Evolutionary conservation across 2,797 vertebrate species (phyloP).

Genomic region (Parauchenoglanis ngamensis): DNA sequence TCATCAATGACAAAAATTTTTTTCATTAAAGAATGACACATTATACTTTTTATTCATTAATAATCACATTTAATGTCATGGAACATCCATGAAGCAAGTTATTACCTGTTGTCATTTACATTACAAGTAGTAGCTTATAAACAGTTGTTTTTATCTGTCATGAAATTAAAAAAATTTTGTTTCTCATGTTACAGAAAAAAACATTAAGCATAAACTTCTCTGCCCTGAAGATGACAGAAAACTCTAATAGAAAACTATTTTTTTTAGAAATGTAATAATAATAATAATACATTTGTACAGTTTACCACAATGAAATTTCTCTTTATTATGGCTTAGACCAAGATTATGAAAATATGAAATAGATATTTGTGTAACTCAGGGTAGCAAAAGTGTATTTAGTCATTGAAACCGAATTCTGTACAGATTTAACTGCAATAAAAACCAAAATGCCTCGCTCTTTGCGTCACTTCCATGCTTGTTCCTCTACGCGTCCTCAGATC

Average conservation of each 20-base stretch:
- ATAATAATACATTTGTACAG: not conserved
- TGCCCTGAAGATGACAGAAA: not conserved
- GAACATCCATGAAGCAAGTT: not conserved
- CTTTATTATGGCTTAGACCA: not conserved
- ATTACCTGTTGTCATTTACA: not conserved
- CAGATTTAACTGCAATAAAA: not conserved
- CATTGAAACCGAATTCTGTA: not conserved
- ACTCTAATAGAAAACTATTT: too few relatives aligned
- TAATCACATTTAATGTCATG: not conserved
- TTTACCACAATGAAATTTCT: not conserved
- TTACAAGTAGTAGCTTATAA: not conserved
- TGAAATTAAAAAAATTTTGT: not conserved
- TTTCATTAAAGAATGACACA: not conserved
- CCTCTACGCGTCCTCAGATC: conserved; percentile 56
- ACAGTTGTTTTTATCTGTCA: not conserved
- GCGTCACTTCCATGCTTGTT: not conserved
- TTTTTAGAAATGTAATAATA: not conserved
- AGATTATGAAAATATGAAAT: not conserved
- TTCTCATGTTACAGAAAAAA: not conserved
- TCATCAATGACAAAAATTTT: not conserved
- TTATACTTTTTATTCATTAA: not conserved
- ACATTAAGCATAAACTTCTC: not conserved
- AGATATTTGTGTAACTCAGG: not conserved
- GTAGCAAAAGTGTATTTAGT: not conserved
- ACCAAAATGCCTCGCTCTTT: too few relatives aligned